Evolutionary conservation across 2,888 invertebrate species (phyloP).

Genomic region (Epicampocera succincta): DNA sequence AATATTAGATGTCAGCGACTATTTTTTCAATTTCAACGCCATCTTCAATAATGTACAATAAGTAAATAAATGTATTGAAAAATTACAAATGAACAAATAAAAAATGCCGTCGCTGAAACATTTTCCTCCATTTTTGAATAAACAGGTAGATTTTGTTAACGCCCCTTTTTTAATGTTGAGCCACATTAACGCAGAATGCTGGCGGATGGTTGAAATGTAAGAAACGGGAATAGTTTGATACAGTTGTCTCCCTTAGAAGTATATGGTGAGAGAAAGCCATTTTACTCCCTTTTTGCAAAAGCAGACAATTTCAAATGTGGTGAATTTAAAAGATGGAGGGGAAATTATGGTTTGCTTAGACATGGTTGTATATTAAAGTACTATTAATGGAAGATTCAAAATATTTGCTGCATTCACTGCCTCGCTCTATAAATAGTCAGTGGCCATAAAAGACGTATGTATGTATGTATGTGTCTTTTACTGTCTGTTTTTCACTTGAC

Average conservation of each 20-base stretch:
- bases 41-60: not conserved
- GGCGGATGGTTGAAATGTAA: constrained; percentile 31
- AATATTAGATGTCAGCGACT: not conserved
- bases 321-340: constrained; percentile 1
- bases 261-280: not conserved
- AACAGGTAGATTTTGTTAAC: constrained; percentile 12
- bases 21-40: constrained; percentile 7
- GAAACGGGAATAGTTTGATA: not conserved
- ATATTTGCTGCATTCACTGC: too few relatives aligned
- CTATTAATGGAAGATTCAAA: too few relatives aligned
- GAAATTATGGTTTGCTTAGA: not conserved
- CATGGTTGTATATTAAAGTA: constrained; percentile 20
- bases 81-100: not conserved
- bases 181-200: not conserved
- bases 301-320: not conserved
- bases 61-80: not conserved
- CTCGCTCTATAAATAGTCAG: too few relatives aligned
- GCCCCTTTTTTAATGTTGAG: not conserved
- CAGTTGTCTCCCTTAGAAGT: constrained; percentile 1
- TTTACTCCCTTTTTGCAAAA: not conserved
- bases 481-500: too few relatives aligned
- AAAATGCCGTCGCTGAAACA: constrained; percentile 36
- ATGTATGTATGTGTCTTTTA: too few relatives aligned
- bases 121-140: constrained; percentile 32
- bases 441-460: too few relatives aligned